Conservation (phyloP, 2,113 vertebrate species). For the Bolborhynchus lineola region DNA sequence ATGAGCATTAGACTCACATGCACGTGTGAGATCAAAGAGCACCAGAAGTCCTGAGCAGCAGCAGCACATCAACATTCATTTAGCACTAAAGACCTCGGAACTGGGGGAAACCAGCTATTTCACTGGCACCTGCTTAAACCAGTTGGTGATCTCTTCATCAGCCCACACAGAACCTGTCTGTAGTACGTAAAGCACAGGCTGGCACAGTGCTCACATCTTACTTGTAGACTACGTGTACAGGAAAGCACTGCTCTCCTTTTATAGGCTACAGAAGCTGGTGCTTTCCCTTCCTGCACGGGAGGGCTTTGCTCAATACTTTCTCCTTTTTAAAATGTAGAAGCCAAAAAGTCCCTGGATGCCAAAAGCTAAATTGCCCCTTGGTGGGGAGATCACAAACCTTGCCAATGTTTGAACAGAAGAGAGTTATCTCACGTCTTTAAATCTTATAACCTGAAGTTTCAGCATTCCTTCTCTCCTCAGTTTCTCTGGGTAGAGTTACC, state of each 20-base stretch:
- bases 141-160: background rate
- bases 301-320: background rate
- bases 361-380: background rate
- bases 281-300: background rate
- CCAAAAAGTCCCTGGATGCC: background rate
- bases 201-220: background rate
- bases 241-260: background rate
- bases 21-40: background rate
- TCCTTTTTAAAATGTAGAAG: background rate
- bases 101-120: background rate
- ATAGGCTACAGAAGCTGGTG: background rate
- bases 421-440: background rate
- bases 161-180: too few species aligned
- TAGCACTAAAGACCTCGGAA: background rate
- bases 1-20: background rate
- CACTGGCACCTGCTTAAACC: background rate
- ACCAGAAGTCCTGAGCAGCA: background rate
- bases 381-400: background rate
- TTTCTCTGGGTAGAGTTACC: background rate
- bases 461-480: background rate
- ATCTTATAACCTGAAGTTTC: background rate
- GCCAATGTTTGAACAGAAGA: background rate
- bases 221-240: background rate
- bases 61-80: background rate
- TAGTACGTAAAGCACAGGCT: background rate